Percentiles rank a stretch among this genome's conserved stretches.
Conservation (phyloP, 2,888 invertebrate genomes). For the Cerceris rybyensis region DNA sequence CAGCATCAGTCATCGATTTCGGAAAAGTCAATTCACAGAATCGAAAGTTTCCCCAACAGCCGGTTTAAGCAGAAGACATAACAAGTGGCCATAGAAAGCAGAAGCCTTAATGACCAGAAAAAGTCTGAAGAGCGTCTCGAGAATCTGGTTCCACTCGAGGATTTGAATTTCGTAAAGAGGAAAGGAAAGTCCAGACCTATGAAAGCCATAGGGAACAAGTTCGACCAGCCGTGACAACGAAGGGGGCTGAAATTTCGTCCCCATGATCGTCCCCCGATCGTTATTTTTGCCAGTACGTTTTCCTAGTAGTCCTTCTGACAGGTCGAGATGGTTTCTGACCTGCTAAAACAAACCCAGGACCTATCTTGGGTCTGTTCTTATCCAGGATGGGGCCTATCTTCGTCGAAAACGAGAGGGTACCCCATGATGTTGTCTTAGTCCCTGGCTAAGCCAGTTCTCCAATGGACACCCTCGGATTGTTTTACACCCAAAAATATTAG, state of each 20-base stretch:
- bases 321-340: conserved; percentile 69
- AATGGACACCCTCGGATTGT: conserved; percentile 12
- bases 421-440: conserved; percentile 66
- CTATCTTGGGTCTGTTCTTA: conserved; percentile 65
- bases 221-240: conserved; percentile 29
- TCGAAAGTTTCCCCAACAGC: conserved; percentile 7
- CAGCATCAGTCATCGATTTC: background rate
- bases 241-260: conserved; percentile 36
- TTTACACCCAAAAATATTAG: conserved; percentile 25
- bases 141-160: conserved; percentile 19
- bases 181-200: conserved; percentile 9
- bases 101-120: conserved; percentile 26
- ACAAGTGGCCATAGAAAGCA: background rate
- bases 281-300: conserved; percentile 57
- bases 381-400: conserved; percentile 51
- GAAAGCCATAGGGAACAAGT: conserved; percentile 28
- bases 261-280: conserved; percentile 35
- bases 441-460: conserved; percentile 54
- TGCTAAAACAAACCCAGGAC: conserved; percentile 71
- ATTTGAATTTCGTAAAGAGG: conserved; percentile 1
- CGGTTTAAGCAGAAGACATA: background rate
- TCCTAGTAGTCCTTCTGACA: conserved; percentile 24
- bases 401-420: conserved; percentile 52
- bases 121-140: conserved; percentile 19
- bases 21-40: background rate